phyloP scores from a whole-genome alignment of 1,140 invertebrate genomes.

The Mactra quadrangularis region DNA sequence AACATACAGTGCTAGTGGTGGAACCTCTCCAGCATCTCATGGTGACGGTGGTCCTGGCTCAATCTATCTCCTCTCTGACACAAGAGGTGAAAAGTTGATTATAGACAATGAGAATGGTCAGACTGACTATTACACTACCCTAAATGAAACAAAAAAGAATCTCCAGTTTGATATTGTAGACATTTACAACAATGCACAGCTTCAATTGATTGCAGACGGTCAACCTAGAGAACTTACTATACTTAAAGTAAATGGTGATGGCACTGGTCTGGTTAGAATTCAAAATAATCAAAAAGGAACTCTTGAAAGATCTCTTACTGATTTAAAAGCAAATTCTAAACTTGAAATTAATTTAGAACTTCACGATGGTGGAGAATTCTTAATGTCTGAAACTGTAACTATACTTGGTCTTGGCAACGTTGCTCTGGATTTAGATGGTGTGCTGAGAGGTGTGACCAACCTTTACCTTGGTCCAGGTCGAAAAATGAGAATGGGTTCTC shows the following conservation, averaged over 20 bases:
- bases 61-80: constrained; percentile 65
- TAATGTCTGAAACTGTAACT: constrained; percentile 74
- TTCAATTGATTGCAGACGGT: constrained; percentile 71
- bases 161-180: constrained; percentile 71
- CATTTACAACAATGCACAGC: constrained; percentile 73
- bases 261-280: constrained; percentile 74
- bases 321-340: constrained; percentile 70
- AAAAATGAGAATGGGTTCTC: constrained; percentile 69
- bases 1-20: constrained; percentile 68
- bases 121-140: constrained; percentile 68
- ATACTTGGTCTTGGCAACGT: constrained; percentile 70
- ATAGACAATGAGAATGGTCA: constrained; percentile 74
- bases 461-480: constrained; percentile 69
- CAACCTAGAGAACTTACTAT: constrained; percentile 67
- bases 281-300: constrained; percentile 71
- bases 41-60: constrained; percentile 75
- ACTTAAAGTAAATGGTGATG: constrained; percentile 74
- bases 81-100: constrained; percentile 65
- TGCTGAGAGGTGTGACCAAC: constrained; percentile 73
- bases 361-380: constrained; percentile 75
- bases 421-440: constrained; percentile 74
- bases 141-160: constrained; percentile 67
- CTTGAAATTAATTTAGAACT: constrained; percentile 75
- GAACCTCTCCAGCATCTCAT: constrained; percentile 64
- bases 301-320: constrained; percentile 67